These are phyloP conservation scores for Phataginus tricuspis DNA, from an alignment of 2,797 vertebrate genomes.

Conservation along the genomic window DNA sequence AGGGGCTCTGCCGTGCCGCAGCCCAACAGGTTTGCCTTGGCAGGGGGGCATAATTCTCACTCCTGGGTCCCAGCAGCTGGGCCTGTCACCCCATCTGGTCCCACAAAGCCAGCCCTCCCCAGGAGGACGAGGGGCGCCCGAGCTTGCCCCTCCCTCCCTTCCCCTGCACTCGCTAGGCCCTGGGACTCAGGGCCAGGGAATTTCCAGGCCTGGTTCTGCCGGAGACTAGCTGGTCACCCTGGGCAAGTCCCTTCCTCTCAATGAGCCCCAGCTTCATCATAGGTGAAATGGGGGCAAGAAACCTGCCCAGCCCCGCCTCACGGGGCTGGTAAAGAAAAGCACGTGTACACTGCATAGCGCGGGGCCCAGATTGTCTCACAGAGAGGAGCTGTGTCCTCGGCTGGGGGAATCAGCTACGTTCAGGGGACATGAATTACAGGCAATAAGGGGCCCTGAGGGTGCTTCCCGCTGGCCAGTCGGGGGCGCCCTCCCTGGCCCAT, in stretches of 20 bases:
- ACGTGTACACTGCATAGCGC: neutral
- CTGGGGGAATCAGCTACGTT: too few species aligned
- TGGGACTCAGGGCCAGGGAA: neutral
- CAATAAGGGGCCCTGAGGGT: neutral
- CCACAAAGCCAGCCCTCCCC: neutral
- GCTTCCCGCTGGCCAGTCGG: neutral
- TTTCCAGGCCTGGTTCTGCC: neutral
- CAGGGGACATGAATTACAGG: neutral
- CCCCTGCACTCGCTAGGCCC: neutral
- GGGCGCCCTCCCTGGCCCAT: neutral
- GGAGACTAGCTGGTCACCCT: neutral
- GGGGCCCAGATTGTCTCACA: neutral
- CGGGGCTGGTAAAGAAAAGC: too few species aligned
- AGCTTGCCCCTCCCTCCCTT: neutral
- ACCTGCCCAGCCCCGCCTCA: neutral
- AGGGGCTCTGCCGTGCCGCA: neutral
- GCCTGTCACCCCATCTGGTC: neutral
- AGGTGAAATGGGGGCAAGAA: neutral
- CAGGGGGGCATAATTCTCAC: neutral
- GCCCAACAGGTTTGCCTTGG: constrained; percentile 15
- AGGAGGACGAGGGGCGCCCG: neutral
- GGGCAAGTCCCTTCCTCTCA: neutral
- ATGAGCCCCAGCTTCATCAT: neutral
- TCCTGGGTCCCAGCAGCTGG: neutral
- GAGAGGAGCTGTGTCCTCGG: neutral